phyloP scores from a whole-genome alignment of 2,113 vertebrate species.

The Anthoscopus minutus region DNA sequence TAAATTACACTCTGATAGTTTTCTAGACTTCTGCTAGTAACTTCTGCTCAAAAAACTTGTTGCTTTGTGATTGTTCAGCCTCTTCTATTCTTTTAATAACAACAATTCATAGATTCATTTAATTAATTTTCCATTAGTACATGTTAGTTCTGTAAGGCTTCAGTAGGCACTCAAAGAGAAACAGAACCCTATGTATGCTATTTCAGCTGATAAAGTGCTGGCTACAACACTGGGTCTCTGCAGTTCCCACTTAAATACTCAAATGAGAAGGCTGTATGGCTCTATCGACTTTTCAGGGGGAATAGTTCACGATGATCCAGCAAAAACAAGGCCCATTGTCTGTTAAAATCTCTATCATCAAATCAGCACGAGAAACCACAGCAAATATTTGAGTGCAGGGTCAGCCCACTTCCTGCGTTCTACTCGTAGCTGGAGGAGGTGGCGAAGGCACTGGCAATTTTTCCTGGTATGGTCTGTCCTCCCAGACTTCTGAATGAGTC shows the following conservation, averaged over 20 bases:
- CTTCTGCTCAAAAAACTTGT: neutral
- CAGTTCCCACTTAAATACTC: neutral
- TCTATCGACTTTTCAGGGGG: neutral
- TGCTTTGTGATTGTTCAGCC: neutral
- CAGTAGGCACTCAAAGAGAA: neutral
- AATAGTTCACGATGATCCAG: neutral
- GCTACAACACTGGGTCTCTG: accelerated
- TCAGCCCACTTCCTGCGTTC: neutral
- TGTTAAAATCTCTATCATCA: neutral
- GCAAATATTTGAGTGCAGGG: neutral
- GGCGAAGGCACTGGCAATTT: accelerated
- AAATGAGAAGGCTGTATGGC: neutral
- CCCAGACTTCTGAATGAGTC: neutral
- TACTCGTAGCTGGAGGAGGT: neutral
- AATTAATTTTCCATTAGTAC: neutral
- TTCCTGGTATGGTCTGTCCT: neutral
- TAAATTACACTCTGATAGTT: neutral
- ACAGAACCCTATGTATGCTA: neutral
- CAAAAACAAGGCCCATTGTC: neutral
- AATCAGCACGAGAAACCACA: slow-evolving; percentile 32
- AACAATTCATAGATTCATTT: neutral
- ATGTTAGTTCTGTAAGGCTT: neutral
- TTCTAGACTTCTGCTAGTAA: neutral
- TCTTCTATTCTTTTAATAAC: neutral
- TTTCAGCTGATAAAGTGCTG: neutral